Evolutionary conservation across 2,888 invertebrate genomes (phyloP).

Genomic region (Calliopum simillimum): DNA sequence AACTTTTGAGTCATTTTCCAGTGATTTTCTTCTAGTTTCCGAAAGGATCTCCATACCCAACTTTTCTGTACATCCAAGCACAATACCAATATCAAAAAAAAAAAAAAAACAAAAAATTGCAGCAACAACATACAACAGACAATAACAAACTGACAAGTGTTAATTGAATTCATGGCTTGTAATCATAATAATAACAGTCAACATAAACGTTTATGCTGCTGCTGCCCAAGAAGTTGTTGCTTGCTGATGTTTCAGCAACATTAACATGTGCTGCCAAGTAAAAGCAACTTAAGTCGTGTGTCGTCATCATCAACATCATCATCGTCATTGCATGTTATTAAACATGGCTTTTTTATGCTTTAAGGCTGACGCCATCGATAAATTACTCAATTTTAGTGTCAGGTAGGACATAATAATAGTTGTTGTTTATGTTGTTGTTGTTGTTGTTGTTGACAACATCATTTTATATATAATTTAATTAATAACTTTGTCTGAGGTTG

Average conservation of each 20-base stretch:
- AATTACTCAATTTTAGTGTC: slow-evolving; percentile 65
- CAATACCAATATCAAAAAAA: slow-evolving; percentile 6
- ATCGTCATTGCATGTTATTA: slow-evolving; percentile 22
- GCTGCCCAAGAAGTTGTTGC: slow-evolving; percentile 19
- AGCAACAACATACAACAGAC: background rate
- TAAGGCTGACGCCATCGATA: slow-evolving; percentile 56
- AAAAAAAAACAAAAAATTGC: background rate
- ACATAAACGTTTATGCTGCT: slow-evolving; percentile 40
- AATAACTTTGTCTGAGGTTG: background rate
- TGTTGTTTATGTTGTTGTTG: slow-evolving; percentile 21
- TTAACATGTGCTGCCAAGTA: background rate
- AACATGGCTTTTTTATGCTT: slow-evolving; percentile 30
- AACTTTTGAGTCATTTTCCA: no score
- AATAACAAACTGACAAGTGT: slow-evolving; percentile 60
- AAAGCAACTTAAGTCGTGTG: background rate
- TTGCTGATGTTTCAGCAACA: slow-evolving; percentile 40
- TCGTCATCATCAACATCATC: background rate
- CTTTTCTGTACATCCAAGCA: no score
- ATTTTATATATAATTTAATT: slow-evolving; percentile 22
- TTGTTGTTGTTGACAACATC: slow-evolving; percentile 12
- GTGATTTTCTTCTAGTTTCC: no score
- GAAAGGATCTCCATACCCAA: no score
- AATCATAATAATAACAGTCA: slow-evolving; percentile 64
- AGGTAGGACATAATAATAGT: slow-evolving; percentile 44
- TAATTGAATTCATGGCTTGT: slow-evolving; percentile 66